A percentile compares a stretch with the other conserved stretches of the same genome.
Conservation (phyloP, 2,888 invertebrate species). For the Augochlorella aurata region DNA sequence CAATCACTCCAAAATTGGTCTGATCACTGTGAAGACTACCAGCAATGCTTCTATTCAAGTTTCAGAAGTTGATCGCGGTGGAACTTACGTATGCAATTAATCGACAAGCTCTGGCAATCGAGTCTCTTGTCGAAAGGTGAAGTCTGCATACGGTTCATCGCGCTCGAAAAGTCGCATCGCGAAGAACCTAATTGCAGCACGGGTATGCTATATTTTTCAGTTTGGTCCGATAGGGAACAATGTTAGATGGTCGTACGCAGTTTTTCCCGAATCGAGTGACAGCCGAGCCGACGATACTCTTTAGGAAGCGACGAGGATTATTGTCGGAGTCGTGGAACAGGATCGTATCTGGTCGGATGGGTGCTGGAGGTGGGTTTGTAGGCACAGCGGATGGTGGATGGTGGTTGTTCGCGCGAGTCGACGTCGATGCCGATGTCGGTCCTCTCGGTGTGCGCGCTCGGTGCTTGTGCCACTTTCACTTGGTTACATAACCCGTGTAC, state of each 20-base stretch:
- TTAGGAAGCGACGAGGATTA: slow-evolving; percentile 41
- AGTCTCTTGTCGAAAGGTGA: too few relatives aligned
- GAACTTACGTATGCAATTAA: too few relatives aligned
- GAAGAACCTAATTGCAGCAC: too few relatives aligned
- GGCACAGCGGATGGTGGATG: slow-evolving; percentile 62
- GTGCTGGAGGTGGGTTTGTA: slow-evolving; percentile 55
- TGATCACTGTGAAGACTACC: too few relatives aligned
- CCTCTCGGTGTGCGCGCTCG: slow-evolving; percentile 65
- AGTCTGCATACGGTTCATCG: too few relatives aligned
- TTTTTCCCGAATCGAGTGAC: slow-evolving; percentile 2
- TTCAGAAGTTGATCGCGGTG: too few relatives aligned
- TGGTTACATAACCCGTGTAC: slow-evolving; percentile 80
- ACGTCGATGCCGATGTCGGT: slow-evolving; percentile 70
- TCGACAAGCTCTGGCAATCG: too few relatives aligned
- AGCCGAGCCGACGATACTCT: neutral
- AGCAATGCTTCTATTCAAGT: too few relatives aligned
- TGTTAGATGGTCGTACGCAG: neutral
- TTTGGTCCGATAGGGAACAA: too few relatives aligned
- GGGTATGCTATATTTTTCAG: too few relatives aligned
- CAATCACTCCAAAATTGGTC: too few relatives aligned
- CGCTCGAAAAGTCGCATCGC: too few relatives aligned
- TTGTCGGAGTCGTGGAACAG: slow-evolving; percentile 42
- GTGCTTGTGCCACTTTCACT: slow-evolving; percentile 82
- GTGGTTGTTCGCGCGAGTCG: slow-evolving; percentile 68
- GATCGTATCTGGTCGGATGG: slow-evolving; percentile 61